These are phyloP conservation scores for Epinephelus cyanopodus DNA, from an alignment of 2,113 vertebrate species.

Conservation along the genomic window DNA sequence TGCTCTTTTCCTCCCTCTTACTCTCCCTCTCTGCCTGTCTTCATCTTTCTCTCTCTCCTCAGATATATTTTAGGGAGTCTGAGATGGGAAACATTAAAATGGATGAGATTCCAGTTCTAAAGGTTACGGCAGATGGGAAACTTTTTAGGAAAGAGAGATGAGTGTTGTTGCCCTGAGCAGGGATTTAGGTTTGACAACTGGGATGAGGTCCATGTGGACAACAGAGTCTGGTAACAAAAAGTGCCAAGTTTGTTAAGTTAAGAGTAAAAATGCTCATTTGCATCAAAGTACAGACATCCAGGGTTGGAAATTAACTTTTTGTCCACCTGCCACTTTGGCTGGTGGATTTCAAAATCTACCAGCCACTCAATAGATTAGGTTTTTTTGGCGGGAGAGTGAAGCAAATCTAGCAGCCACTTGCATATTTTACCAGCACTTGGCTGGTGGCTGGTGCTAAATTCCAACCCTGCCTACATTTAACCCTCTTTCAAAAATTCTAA, in stretches of 20 bases:
- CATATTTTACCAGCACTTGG: too few relatives aligned
- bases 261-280: constrained; percentile 13
- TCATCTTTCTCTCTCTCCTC: constrained; percentile 36
- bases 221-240: constrained; percentile 9
- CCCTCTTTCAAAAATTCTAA: too few relatives aligned
- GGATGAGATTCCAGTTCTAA: constrained; percentile 67
- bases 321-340: too few relatives aligned
- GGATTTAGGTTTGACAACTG: constrained; percentile 50
- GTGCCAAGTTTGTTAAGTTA: constrained; percentile 27
- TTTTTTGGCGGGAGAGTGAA: too few relatives aligned
- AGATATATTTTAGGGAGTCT: constrained; percentile 70
- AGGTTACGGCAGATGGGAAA: constrained; percentile 64
- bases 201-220: constrained; percentile 35
- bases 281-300: neutral
- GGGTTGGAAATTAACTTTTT: too few relatives aligned
- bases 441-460: too few relatives aligned
- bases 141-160: constrained; percentile 58
- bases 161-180: constrained; percentile 41
- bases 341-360: too few relatives aligned
- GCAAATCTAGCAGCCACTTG: too few relatives aligned
- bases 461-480: too few relatives aligned
- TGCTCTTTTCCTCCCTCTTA: constrained; percentile 57
- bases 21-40: constrained; percentile 37
- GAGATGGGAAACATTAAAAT: constrained; percentile 74
- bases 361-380: too few relatives aligned